phyloP scores from a whole-genome alignment of 2,888 invertebrate genomes.

The Standfussiana lucernea region DNA sequence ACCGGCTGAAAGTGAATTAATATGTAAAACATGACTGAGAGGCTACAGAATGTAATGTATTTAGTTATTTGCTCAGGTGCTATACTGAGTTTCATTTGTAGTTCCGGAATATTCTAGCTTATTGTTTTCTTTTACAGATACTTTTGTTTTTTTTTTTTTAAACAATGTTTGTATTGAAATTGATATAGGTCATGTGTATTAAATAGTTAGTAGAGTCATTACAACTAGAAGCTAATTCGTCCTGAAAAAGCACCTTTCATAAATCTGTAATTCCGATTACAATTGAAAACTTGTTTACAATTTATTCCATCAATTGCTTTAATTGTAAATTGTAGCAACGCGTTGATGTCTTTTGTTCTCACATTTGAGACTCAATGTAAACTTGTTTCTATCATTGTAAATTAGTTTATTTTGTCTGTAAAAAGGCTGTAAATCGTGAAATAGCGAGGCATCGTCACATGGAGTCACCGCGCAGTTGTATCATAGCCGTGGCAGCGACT shows the following conservation, averaged over 20 bases:
- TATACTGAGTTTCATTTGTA: constrained; percentile 51
- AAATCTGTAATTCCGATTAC: background rate
- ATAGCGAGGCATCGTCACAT: constrained; percentile 50
- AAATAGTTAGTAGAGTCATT: background rate
- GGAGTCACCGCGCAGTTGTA: constrained; percentile 64
- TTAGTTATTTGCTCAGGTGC: constrained; percentile 55
- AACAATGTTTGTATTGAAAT: background rate
- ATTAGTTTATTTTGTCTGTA: constrained; percentile 14
- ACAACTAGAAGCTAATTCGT: background rate
- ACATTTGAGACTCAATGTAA: background rate
- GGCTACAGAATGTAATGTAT: constrained; percentile 42
- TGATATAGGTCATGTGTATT: background rate
- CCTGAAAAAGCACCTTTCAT: background rate
- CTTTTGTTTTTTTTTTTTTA: background rate
- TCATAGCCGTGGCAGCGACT: constrained; percentile 68
- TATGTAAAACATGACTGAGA: constrained; percentile 59
- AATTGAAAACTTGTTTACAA: constrained; percentile 4
- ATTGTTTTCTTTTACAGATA: constrained; percentile 14
- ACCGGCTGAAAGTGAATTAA: constrained; percentile 74
- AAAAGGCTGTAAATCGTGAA: constrained; percentile 39
- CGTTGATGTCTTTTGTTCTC: constrained; percentile 62
- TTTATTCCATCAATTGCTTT: background rate
- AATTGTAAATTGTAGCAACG: constrained; percentile 26
- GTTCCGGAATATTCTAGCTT: constrained; percentile 51
- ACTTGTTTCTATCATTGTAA: background rate